A percentile compares a stretch with the other conserved stretches of the same genome.
These are phyloP conservation scores for Drosophila helvetica DNA, from an alignment of 2,888 invertebrate genomes.

Conservation along the genomic window DNA sequence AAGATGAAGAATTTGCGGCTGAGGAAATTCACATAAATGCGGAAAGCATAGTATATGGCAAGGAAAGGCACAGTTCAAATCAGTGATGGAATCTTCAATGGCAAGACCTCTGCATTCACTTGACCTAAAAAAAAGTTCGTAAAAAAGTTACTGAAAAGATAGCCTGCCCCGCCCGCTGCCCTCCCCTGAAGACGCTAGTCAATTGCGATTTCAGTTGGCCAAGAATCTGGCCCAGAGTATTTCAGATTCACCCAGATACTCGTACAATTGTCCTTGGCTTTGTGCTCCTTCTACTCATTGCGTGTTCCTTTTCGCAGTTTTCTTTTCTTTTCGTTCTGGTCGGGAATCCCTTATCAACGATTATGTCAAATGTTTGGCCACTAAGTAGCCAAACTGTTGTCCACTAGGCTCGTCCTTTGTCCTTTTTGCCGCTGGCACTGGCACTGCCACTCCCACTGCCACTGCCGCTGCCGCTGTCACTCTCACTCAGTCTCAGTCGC, in stretches of 20 bases:
- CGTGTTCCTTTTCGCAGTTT: slow-evolving; percentile 25
- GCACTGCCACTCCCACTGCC: background rate
- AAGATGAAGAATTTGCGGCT: background rate
- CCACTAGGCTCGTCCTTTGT: slow-evolving; percentile 30
- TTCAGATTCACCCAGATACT: slow-evolving; percentile 6
- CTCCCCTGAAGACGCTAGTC: background rate
- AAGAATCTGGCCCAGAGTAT: slow-evolving; percentile 29
- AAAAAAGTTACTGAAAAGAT: slow-evolving; percentile 18
- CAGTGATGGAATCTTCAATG: slow-evolving; percentile 11
- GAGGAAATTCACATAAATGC: background rate
- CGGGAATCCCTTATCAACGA: slow-evolving; percentile 69
- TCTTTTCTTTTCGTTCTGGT: slow-evolving; percentile 13
- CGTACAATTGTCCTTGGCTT: slow-evolving; percentile 26
- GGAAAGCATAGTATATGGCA: background rate
- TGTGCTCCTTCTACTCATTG: slow-evolving; percentile 2
- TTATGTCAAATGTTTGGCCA: slow-evolving; percentile 72
- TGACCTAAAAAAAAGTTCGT: slow-evolving; percentile 36
- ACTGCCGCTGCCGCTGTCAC: background rate
- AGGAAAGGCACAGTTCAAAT: background rate
- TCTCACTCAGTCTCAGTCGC: background rate
- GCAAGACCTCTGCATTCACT: slow-evolving; percentile 17
- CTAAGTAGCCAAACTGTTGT: slow-evolving; percentile 56
- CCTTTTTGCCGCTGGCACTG: slow-evolving; percentile 8
- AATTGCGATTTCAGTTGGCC: slow-evolving; percentile 38
- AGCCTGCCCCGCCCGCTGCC: background rate